Conservation (phyloP, 2,888 invertebrate species). For the Coelopa pilipes region DNA sequence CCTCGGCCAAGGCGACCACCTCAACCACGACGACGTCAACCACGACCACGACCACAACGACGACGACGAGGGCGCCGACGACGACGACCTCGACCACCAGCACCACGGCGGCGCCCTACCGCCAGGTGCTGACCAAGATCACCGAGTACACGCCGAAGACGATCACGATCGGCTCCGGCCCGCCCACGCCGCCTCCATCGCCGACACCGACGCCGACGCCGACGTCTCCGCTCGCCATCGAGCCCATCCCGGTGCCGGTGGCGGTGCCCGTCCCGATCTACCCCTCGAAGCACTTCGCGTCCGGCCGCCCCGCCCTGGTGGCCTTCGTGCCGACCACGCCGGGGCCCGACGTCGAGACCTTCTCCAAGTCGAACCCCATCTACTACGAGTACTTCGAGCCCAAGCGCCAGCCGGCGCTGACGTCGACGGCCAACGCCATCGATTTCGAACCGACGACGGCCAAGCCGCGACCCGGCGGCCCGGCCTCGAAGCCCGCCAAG, state of each 20-base stretch:
- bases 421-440: constrained; percentile 55
- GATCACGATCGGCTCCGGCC: constrained; percentile 70
- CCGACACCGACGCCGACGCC: no score
- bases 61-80: constrained; percentile 38
- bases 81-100: constrained; percentile 42
- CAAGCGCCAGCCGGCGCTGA: constrained; percentile 58
- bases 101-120: constrained; percentile 45
- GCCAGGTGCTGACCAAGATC: constrained; percentile 56
- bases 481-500: constrained; percentile 49
- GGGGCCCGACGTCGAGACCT: constrained; percentile 49
- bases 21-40: constrained; percentile 57
- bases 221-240: constrained; percentile 43
- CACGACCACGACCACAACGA: constrained; percentile 52
- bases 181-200: constrained; percentile 41
- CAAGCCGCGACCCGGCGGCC: constrained; percentile 45
- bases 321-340: constrained; percentile 60
- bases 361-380: constrained; percentile 64
- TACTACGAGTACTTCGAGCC: constrained; percentile 67
- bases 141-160: constrained; percentile 55
- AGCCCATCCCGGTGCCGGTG: constrained; percentile 58
- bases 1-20: constrained; percentile 31
- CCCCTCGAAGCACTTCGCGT: constrained; percentile 53
- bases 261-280: constrained; percentile 60
- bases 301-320: constrained; percentile 50
- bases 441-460: constrained; percentile 48